Conservation (phyloP, 1,140 invertebrate species). For the Chrysopa pallens region DNA sequence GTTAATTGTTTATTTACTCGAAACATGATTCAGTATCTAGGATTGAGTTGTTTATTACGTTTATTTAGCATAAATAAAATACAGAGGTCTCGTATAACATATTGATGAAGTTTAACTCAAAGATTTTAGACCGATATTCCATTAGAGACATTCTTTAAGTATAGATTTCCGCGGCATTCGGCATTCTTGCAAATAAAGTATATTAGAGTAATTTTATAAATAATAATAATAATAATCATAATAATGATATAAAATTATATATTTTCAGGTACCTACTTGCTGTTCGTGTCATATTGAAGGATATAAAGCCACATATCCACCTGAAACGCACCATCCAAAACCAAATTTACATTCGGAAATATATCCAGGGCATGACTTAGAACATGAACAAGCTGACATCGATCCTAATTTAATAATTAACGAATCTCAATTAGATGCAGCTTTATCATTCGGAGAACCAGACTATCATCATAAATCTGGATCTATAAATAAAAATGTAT, state of each 20-base stretch:
- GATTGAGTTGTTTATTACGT: too few species aligned
- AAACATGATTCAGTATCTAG: too few species aligned
- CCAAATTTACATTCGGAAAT: slow-evolving; percentile 25
- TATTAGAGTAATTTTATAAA: too few species aligned
- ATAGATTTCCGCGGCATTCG: too few species aligned
- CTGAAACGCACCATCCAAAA: slow-evolving; percentile 15
- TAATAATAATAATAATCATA: not conserved
- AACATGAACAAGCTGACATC: slow-evolving; percentile 18
- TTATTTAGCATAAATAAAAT: too few species aligned
- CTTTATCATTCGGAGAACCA: slow-evolving; percentile 14
- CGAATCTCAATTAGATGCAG: slow-evolving; percentile 18
- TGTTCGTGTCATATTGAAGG: slow-evolving; percentile 70
- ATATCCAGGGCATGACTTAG: slow-evolving; percentile 27
- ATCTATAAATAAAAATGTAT: not conserved
- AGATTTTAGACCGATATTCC: too few species aligned
- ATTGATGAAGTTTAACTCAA: too few species aligned
- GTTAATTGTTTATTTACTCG: too few species aligned
- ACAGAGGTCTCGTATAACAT: too few species aligned
- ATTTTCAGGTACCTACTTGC: slow-evolving; percentile 50
- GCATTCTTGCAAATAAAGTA: too few species aligned
- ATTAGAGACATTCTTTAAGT: too few species aligned
- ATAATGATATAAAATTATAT: slow-evolving; percentile 5
- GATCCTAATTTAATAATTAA: slow-evolving; percentile 18
- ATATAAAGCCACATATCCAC: slow-evolving; percentile 45
- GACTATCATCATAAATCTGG: not conserved